These are phyloP conservation scores for Todiramphus chloris DNA, from an alignment of 2,113 vertebrate genomes.

Conservation along the genomic window DNA sequence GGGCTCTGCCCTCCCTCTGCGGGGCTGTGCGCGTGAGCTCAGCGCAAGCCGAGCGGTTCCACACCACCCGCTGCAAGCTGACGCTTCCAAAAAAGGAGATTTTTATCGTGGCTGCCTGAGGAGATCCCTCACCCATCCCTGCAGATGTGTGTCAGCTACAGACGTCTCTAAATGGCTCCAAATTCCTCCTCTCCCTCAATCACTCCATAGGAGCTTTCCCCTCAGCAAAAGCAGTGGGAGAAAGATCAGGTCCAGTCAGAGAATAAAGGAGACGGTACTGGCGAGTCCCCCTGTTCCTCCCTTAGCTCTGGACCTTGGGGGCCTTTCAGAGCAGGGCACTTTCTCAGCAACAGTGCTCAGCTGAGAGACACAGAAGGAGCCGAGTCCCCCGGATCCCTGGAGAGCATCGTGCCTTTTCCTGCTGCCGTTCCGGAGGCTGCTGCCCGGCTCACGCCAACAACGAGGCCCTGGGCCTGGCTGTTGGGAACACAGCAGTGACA, in stretches of 20 bases:
- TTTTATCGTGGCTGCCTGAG: neutral
- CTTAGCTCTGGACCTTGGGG: neutral
- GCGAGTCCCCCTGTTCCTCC: neutral
- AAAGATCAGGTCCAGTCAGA: accelerated
- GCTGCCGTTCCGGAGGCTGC: accelerated
- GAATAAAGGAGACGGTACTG: accelerated
- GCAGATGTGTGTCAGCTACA: neutral
- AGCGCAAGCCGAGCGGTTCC: too few relatives aligned
- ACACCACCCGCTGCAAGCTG: neutral
- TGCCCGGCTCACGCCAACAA: accelerated
- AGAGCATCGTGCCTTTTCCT: neutral
- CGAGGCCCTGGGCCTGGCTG: neutral
- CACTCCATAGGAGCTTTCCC: neutral
- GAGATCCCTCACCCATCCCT: neutral
- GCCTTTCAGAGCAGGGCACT: neutral
- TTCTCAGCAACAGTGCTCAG: neutral
- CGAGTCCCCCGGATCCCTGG: neutral
- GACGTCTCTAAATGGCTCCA: neutral
- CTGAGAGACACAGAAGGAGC: neutral
- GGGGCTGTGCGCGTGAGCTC: too few relatives aligned
- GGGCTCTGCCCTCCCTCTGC: too few relatives aligned
- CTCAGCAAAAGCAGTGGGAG: neutral
- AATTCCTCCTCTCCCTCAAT: neutral
- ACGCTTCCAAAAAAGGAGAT: neutral
- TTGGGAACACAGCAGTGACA: neutral